Evolutionary conservation across 1,140 invertebrate genomes (phyloP).

Genomic region (Drosophila navojoa): DNA sequence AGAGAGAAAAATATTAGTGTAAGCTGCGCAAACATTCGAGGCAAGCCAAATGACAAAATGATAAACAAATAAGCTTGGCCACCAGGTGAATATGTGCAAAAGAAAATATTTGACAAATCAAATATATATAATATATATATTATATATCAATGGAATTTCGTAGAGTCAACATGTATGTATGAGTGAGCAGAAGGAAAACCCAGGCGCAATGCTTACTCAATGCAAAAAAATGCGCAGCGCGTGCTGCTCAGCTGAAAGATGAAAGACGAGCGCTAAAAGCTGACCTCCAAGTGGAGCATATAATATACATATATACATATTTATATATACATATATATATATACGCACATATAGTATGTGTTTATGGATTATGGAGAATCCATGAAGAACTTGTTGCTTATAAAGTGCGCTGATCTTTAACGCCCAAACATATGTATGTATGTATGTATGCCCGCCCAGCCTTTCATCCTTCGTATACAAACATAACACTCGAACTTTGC

Average conservation of each 20-base stretch:
- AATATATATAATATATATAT: slow-evolving; percentile 14
- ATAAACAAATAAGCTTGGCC: slow-evolving; percentile 24
- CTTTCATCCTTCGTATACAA: neutral
- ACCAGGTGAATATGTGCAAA: slow-evolving; percentile 24
- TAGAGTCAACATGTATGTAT: slow-evolving; percentile 27
- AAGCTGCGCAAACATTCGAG: slow-evolving; percentile 32
- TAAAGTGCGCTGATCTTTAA: slow-evolving; percentile 76
- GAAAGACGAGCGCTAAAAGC: neutral
- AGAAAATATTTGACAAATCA: slow-evolving; percentile 32
- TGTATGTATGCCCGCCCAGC: neutral
- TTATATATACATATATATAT: neutral
- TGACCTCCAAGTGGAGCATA: slow-evolving; percentile 45
- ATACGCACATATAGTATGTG: neutral
- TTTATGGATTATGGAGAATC: slow-evolving; percentile 21
- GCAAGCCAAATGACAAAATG: slow-evolving; percentile 29
- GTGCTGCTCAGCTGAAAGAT: slow-evolving; percentile 18
- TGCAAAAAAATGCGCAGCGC: slow-evolving; percentile 62
- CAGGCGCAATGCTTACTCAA: slow-evolving; percentile 65
- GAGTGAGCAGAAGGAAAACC: slow-evolving; percentile 64
- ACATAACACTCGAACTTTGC: slow-evolving; percentile 66
- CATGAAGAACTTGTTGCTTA: slow-evolving; percentile 39
- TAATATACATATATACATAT: neutral
- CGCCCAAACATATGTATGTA: slow-evolving; percentile 14
- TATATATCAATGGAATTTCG: slow-evolving; percentile 52
- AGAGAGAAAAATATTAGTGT: slow-evolving; percentile 14